Percentiles rank a stretch among this genome's conserved stretches.
Evolutionary conservation across 2,888 invertebrate genomes (phyloP).

Genomic region (Caenorhabditis drosophilae): DNA sequence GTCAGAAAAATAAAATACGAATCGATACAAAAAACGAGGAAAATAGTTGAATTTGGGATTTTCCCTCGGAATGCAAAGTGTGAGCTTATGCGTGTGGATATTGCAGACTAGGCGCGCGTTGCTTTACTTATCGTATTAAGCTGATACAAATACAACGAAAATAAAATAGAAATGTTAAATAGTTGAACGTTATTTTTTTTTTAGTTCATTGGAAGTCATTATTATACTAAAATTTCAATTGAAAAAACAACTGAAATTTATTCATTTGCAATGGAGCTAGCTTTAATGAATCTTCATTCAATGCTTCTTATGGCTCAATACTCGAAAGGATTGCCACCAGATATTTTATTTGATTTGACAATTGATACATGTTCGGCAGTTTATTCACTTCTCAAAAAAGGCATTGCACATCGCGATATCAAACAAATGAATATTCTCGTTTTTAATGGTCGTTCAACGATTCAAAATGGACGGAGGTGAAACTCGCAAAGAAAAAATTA

Average conservation of each 20-base stretch:
- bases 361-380: slow-evolving; percentile 38
- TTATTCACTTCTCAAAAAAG: not conserved
- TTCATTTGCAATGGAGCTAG: slow-evolving; percentile 45
- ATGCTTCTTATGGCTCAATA: slow-evolving; percentile 32
- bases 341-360: slow-evolving; percentile 32
- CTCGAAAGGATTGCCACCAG: slow-evolving; percentile 18
- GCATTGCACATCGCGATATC: slow-evolving; percentile 43
- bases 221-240: slow-evolving; percentile 6
- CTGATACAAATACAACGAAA: too few relatives aligned
- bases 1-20: too few relatives aligned
- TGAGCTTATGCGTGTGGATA: too few relatives aligned
- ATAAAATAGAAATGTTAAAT: slow-evolving; percentile 28
- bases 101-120: too few relatives aligned
- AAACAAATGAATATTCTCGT: slow-evolving; percentile 46
- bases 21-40: too few relatives aligned
- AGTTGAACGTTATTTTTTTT: slow-evolving; percentile 21
- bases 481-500: too few relatives aligned
- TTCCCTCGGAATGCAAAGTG: too few relatives aligned
- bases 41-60: too few relatives aligned
- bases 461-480: slow-evolving; percentile 24
- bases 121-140: too few relatives aligned
- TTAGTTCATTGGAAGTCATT: slow-evolving; percentile 25
- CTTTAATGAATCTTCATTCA: slow-evolving; percentile 24
- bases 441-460: slow-evolving; percentile 28
- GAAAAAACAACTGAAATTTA: slow-evolving; percentile 7